Percentiles rank a stretch among this genome's conserved stretches.
Evolutionary conservation across 2,888 invertebrate genomes (phyloP).

Genomic region (Brachylomia viminalis): DNA sequence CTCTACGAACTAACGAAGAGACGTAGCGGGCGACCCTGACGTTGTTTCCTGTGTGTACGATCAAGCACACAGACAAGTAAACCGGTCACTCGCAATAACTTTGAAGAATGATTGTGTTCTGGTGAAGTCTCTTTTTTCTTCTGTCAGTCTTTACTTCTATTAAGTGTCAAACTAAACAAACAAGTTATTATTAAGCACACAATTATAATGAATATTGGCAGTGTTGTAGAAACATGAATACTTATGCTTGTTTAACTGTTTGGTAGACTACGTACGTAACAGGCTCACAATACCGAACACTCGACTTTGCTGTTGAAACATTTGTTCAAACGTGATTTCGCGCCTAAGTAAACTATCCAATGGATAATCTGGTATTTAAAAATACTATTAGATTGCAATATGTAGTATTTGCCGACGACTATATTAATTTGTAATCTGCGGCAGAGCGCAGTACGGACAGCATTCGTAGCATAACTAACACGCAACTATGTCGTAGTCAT

Average conservation of each 20-base stretch:
- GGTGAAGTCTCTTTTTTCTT: not conserved
- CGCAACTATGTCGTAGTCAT: slow-evolving; percentile 10
- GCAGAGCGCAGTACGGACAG: slow-evolving; percentile 8
- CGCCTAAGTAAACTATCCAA: slow-evolving; percentile 27
- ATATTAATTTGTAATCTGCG: slow-evolving; percentile 12
- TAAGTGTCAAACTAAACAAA: not conserved
- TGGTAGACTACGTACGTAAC: not conserved
- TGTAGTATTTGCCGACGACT: slow-evolving; percentile 39
- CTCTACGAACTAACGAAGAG: slow-evolving; percentile 16
- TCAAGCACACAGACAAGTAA: not conserved
- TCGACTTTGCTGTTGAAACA: slow-evolving; percentile 5
- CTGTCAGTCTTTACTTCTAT: not conserved
- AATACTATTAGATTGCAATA: slow-evolving; percentile 53
- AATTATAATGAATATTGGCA: slow-evolving; percentile 5
- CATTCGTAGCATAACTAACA: not conserved
- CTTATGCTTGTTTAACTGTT: not conserved
- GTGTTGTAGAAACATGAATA: not conserved
- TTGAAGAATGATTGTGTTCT: not conserved
- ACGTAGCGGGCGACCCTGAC: slow-evolving; percentile 20
- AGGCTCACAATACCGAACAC: slow-evolving; percentile 5
- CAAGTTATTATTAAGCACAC: not conserved
- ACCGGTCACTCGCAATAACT: not conserved
- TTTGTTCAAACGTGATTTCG: slow-evolving; percentile 15
- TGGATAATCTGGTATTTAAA: slow-evolving; percentile 56
- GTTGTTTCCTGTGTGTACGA: not conserved